Evolutionary conservation across 2,888 invertebrate species (phyloP).

Genomic region (Sphecodes monilicornis): DNA sequence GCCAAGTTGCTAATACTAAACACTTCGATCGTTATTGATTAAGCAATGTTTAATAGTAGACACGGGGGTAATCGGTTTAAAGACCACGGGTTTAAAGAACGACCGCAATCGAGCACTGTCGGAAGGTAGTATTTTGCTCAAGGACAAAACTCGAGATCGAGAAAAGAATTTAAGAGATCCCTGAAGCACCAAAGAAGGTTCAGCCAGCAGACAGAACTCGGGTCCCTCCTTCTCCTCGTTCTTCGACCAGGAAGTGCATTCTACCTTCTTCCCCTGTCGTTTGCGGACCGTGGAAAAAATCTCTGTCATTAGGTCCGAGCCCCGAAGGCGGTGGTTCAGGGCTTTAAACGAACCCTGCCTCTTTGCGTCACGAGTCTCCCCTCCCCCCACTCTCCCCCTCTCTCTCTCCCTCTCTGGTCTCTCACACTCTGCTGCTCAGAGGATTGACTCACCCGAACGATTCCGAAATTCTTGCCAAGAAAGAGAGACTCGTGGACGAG

Average conservation of each 20-base stretch:
- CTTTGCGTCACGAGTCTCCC: slow-evolving; percentile 42
- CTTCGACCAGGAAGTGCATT: slow-evolving; percentile 35
- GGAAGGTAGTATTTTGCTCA: not conserved
- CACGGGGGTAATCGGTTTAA: not conserved
- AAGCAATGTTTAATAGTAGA: too few species aligned
- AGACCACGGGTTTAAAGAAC: not conserved
- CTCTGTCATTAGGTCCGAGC: slow-evolving; percentile 34
- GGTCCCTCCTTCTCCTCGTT: not conserved
- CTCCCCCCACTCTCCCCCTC: slow-evolving; percentile 25
- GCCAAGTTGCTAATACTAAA: too few species aligned
- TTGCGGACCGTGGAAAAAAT: not conserved
- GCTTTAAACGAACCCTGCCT: slow-evolving; percentile 43
- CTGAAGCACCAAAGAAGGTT: not conserved
- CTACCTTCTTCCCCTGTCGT: not conserved
- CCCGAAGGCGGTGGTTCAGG: slow-evolving; percentile 43
- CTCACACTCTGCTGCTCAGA: slow-evolving; percentile 39
- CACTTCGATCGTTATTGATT: too few species aligned
- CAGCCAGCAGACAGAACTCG: not conserved
- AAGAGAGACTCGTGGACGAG: slow-evolving; percentile 9
- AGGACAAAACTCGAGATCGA: not conserved
- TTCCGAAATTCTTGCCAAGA: slow-evolving; percentile 40
- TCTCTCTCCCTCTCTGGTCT: slow-evolving; percentile 50
- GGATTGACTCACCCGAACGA: slow-evolving; percentile 47
- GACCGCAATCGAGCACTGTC: not conserved
- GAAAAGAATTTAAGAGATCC: not conserved